Evolutionary conservation across 2,113 vertebrate species (phyloP).

Genomic region (Chelonoidis abingdonii): DNA sequence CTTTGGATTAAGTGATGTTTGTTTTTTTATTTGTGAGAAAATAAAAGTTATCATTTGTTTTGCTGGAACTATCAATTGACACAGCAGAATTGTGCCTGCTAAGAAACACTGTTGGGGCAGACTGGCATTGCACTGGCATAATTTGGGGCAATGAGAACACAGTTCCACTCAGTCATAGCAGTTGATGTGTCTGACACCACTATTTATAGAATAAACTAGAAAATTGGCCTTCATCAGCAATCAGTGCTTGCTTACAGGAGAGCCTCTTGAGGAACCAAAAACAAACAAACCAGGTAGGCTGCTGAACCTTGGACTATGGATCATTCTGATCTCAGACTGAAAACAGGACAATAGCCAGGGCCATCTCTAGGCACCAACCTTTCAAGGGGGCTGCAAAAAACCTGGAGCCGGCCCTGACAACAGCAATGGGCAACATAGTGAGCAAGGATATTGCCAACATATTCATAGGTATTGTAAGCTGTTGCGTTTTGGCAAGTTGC

Average conservation of each 20-base stretch:
- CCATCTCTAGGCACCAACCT: too few relatives aligned
- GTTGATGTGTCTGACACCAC: rapidly evolving
- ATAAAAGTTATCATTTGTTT: not conserved
- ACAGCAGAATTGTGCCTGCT: not conserved
- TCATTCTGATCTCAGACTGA: not conserved
- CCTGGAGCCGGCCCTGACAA: not conserved
- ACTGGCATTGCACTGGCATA: not conserved
- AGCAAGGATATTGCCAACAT: not conserved
- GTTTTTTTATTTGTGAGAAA: rapidly evolving
- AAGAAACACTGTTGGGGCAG: rapidly evolving
- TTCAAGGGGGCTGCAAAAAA: too few relatives aligned
- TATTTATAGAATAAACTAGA: not conserved
- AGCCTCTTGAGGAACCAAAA: not conserved
- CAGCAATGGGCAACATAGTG: not conserved
- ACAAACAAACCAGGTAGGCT: rapidly evolving
- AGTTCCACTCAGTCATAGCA: rapidly evolving
- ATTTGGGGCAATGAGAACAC: rapidly evolving
- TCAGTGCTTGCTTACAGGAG: rapidly evolving
- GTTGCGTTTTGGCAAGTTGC: not conserved
- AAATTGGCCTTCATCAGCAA: not conserved
- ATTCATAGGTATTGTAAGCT: rapidly evolving
- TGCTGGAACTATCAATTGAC: not conserved
- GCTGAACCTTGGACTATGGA: not conserved
- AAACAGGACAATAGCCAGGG: not conserved
- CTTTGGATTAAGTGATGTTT: not conserved